A percentile compares a stretch with the other conserved stretches of the same genome.
These are phyloP conservation scores for Silurus meridionalis DNA, from an alignment of 2,113 vertebrate species.

Conservation along the genomic window DNA sequence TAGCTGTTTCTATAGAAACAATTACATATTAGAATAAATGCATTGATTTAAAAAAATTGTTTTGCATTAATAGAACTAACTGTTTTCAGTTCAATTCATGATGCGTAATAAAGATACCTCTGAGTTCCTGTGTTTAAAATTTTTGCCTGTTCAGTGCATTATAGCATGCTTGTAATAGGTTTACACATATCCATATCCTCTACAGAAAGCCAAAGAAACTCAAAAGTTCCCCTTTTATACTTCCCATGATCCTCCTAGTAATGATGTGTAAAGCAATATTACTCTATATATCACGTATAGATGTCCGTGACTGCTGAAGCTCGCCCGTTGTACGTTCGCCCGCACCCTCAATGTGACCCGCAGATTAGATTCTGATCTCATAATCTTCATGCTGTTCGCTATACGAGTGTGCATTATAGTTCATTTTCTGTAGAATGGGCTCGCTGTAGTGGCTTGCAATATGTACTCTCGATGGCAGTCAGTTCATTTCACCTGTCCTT, in stretches of 20 bases:
- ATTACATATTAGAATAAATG: background rate
- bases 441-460: background rate
- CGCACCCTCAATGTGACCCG: background rate
- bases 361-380: constrained; percentile 17
- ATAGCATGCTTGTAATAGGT: background rate
- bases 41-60: background rate
- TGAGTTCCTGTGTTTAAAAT: background rate
- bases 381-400: constrained; percentile 22
- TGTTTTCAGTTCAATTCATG: background rate
- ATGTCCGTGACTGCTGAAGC: background rate
- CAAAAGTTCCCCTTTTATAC: background rate
- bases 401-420: constrained; percentile 19
- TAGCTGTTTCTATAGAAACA: background rate
- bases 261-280: background rate
- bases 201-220: background rate
- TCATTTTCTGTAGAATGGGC: constrained; percentile 1
- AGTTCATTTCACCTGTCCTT: constrained; percentile 18
- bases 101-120: background rate
- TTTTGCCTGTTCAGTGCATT: background rate
- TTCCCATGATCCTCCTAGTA: background rate
- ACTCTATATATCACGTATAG: background rate
- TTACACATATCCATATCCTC: too few relatives aligned
- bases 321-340: background rate
- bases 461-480: background rate
- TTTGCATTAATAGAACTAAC: background rate